phyloP scores from a whole-genome alignment of 2,797 vertebrate species.

The Loriculus beryllinus region DNA sequence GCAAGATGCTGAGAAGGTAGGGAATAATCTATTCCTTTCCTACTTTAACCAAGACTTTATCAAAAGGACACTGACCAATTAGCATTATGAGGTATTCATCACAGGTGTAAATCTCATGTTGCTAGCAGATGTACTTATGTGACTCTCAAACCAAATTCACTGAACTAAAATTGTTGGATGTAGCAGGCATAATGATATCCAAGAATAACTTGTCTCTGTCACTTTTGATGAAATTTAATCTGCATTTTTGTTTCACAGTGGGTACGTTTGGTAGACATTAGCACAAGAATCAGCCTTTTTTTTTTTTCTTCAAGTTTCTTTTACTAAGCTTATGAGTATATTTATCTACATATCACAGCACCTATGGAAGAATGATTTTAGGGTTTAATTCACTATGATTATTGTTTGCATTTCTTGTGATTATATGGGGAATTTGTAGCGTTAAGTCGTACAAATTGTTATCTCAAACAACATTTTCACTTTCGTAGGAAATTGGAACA shows the following conservation, averaged over 20 bases:
- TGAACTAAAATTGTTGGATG: not conserved
- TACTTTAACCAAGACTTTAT: not conserved
- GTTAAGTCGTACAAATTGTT: not conserved
- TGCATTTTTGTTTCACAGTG: not conserved
- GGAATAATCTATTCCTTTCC: not conserved
- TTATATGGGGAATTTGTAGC: not conserved
- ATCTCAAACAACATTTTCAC: not conserved
- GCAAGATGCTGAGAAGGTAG: conserved; percentile 97
- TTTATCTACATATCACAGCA: not conserved
- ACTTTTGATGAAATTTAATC: conserved; percentile 26
- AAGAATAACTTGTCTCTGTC: not conserved
- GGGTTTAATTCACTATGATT: not conserved
- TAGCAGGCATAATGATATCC: not conserved
- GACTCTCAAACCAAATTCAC: not conserved
- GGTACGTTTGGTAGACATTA: not conserved
- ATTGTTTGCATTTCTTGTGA: not conserved
- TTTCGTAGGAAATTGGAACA: not conserved
- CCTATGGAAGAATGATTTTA: not conserved
- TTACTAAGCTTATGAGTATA: conserved; percentile 21
- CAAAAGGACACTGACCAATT: not conserved
- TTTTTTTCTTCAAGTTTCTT: not conserved
- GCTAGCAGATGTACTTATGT: not conserved
- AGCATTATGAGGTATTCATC: not conserved
- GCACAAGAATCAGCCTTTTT: not conserved
- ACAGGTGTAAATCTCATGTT: not conserved